Evolutionary conservation across 2,888 invertebrate genomes (phyloP), one percentile per base, ranked within the genome.

Genomic region (Melipona beecheii): DNA sequence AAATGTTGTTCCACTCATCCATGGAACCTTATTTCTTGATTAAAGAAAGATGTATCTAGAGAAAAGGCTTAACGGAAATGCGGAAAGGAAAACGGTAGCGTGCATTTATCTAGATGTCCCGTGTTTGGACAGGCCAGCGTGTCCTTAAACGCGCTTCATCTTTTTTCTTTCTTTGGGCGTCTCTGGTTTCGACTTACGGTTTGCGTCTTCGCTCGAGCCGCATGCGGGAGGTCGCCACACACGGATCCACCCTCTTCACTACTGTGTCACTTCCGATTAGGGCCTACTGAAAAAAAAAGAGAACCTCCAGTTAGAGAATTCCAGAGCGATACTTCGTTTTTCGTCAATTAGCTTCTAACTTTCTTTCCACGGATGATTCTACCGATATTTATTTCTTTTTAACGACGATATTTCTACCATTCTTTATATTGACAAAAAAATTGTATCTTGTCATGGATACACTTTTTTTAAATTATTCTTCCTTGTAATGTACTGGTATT

Each of bases 111-210:
- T 88, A 83, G 82, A 75, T 84, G 76, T 71, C 81, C 78, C 66
- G 71, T 92, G 90, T 92, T 92, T 92, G 76, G 92, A 92, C 92
- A 92, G 90, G 90, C 86, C 75, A 64, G 73, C 72, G 36, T 85
- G 78, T 85, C 85, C 89, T 84, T 68, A 77, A 75, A 84, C 75
- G 60, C 58, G 60, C 58, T 50, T 50, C 52, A 78, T 68, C 75
- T 73, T 66, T 76, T 76, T 75, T 75, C 60, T 81, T 43, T 65
- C 64, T 36, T 21, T 65, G 27, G 21, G 36, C 60, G 78, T 87
- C 75, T 86, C 75, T 62, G 71, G 72, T 84, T 83, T 86, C 78
- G 72, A 74, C 50, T 83, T 82, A 75, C 65, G 43, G 74, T 65
- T 50, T 52, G 62, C 50, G 60, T 78, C 72, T 50, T 62, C 17